phyloP scores from a whole-genome alignment of 2,797 vertebrate species.

The Melanogrammus aeglefinus region DNA sequence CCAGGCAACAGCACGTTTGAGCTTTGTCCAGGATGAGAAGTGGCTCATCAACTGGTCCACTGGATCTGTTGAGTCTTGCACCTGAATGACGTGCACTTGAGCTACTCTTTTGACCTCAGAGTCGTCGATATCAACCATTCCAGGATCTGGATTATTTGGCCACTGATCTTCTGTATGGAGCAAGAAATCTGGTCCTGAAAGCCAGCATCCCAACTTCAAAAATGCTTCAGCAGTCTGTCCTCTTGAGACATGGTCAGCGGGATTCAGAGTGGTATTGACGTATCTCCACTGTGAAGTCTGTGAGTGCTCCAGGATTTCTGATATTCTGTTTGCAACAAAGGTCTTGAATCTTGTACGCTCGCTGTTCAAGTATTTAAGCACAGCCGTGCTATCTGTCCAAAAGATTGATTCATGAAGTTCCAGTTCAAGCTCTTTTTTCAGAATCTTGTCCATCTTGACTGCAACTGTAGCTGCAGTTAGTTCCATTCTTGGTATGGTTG shows the following conservation, averaged over 20 bases:
- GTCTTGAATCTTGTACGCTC: neutral
- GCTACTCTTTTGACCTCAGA: neutral
- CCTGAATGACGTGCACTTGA: neutral
- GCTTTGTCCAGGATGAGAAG: conserved; percentile 6
- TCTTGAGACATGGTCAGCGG: too few species aligned
- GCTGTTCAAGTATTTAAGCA: neutral
- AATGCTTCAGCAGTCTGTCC: conserved; percentile 14
- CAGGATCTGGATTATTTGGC: neutral
- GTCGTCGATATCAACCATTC: neutral
- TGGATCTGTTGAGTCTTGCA: neutral
- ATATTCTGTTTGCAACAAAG: too few species aligned
- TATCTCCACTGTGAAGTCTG: neutral
- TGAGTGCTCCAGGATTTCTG: neutral
- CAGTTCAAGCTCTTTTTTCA: neutral
- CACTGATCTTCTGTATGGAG: conserved; percentile 11
- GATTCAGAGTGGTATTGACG: neutral
- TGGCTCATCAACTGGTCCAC: neutral
- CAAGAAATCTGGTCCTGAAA: conserved; percentile 26
- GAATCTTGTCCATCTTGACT: too few species aligned
- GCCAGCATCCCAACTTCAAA: conserved; percentile 15
- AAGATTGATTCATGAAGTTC: neutral
- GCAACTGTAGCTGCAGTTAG: too few species aligned
- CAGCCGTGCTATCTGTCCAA: conserved; percentile 15
- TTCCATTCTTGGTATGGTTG: too few species aligned
- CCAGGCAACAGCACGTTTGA: neutral